Conservation (phyloP, 30 jellyfish, hydroid and myxozoan species). For the Nemopilema nomurai region DNA sequence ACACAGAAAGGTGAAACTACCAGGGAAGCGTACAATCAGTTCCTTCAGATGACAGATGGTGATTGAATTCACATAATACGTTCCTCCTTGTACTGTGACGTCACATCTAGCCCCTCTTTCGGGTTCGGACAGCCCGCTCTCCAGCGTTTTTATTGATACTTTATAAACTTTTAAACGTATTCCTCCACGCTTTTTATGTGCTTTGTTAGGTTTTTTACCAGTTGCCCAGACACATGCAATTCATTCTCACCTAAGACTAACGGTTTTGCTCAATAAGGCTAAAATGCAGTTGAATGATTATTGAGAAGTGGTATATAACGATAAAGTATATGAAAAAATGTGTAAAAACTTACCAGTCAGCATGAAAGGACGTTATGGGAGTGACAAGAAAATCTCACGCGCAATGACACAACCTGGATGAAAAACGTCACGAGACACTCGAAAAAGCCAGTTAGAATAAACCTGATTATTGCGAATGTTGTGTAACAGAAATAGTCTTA, state of each 20-base stretch:
- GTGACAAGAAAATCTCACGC: not conserved
- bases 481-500: not conserved
- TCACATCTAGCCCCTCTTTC: not conserved
- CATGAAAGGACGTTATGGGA: not conserved
- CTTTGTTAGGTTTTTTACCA: not conserved
- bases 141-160: not conserved
- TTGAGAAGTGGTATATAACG: not conserved
- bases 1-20: conserved; percentile 92
- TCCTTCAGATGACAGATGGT: conserved; percentile 97
- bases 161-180: not conserved
- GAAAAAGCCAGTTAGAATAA: not conserved
- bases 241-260: too few species aligned
- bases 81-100: not conserved
- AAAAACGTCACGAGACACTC: not conserved
- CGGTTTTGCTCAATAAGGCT: not conserved
- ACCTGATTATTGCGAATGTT: not conserved
- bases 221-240: not conserved
- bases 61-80: conserved; percentile 35
- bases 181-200: not conserved
- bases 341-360: not conserved
- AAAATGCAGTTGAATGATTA: not conserved
- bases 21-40: conserved; percentile 91
- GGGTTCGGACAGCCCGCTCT: not conserved
- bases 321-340: not conserved
- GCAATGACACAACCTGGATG: not conserved